phyloP scores from a whole-genome alignment of 2,113 vertebrate genomes.

The Saimiri boliviensis region DNA sequence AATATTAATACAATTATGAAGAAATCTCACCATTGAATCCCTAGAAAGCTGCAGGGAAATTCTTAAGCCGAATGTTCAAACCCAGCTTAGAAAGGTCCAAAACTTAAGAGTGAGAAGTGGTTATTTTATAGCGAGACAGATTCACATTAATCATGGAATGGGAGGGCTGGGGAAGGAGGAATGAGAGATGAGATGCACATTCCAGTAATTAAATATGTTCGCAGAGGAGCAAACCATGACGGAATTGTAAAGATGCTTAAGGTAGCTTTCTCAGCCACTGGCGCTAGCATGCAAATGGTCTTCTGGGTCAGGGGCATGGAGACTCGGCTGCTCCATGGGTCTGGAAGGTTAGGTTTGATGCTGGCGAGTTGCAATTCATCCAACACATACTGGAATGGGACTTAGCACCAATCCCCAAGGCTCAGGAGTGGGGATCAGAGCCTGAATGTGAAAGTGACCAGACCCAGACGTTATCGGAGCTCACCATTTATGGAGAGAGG shows the following conservation, averaged over 20 bases:
- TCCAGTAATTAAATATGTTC: background rate
- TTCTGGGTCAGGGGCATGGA: background rate
- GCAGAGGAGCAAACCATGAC: background rate
- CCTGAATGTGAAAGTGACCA: background rate
- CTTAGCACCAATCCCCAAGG: background rate
- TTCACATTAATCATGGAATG: too few species aligned
- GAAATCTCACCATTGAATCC: background rate
- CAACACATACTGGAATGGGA: too few species aligned
- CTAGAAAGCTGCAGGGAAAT: background rate
- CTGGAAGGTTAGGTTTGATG: fast-evolving
- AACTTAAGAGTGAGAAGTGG: background rate
- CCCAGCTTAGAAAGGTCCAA: background rate
- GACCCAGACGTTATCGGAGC: fast-evolving
- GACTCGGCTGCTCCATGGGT: fast-evolving
- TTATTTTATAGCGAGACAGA: background rate
- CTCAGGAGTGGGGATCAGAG: background rate
- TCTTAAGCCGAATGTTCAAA: background rate
- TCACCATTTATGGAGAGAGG: fast-evolving
- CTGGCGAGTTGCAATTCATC: background rate
- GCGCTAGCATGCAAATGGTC: fast-evolving
- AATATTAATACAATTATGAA: background rate
- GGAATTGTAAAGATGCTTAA: background rate
- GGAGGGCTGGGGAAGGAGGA: too few species aligned
- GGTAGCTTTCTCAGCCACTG: background rate
- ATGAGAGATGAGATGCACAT: background rate